Evolutionary conservation across 2,797 vertebrate genomes (phyloP).

Genomic region (Chloroceryle amazona): DNA sequence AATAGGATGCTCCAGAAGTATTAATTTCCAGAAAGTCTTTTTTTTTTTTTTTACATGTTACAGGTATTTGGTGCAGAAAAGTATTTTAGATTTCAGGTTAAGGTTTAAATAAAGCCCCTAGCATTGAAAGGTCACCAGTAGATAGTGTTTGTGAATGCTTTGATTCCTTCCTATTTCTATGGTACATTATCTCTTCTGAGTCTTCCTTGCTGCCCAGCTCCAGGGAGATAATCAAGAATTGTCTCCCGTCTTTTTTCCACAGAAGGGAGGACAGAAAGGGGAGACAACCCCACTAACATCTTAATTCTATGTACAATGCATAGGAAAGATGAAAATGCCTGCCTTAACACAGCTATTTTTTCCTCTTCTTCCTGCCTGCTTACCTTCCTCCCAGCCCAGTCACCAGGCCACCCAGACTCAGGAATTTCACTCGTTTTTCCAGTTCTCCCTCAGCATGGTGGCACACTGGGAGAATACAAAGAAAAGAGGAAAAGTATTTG

Average conservation of each 20-base stretch:
- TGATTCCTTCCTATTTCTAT: neutral
- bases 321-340: neutral
- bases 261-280: neutral
- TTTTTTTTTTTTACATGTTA: neutral
- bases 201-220: neutral
- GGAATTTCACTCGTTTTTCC: neutral
- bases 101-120: neutral
- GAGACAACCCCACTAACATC: neutral
- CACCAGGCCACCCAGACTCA: neutral
- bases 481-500: neutral
- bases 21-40: neutral
- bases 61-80: neutral
- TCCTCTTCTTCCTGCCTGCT: neutral
- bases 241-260: neutral
- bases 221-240: neutral
- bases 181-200: neutral
- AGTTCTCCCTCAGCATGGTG: neutral
- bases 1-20: neutral
- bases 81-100: neutral
- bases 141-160: neutral
- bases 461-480: neutral
- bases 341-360: neutral
- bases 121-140: neutral
- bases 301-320: neutral
- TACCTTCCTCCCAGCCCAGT: neutral